phyloP scores from a whole-genome alignment of 2,888 invertebrate genomes.

The Muschampia plurimacula region DNA sequence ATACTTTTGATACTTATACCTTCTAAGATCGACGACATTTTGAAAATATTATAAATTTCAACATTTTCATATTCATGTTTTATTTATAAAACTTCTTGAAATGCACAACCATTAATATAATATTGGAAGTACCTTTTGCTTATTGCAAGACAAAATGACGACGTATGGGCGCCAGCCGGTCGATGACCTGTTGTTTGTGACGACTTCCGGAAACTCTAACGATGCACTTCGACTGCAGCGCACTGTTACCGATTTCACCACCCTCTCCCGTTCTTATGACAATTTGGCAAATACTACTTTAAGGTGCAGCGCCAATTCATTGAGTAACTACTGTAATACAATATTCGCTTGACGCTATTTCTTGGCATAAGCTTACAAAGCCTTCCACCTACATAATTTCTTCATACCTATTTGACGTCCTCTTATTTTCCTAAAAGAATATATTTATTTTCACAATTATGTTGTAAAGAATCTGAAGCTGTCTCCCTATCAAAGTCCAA shows the following conservation, averaged over 20 bases:
- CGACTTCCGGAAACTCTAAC: slow-evolving; percentile 70
- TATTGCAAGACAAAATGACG: slow-evolving; percentile 53
- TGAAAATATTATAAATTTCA: too few relatives aligned
- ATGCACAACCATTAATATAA: neutral
- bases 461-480: neutral
- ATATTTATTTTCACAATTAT: neutral
- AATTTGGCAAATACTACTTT: slow-evolving; percentile 24
- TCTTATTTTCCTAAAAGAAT: neutral
- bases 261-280: slow-evolving; percentile 60
- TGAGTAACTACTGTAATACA: neutral
- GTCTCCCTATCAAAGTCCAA: too few relatives aligned
- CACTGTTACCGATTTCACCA: slow-evolving; percentile 54
- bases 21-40: too few relatives aligned
- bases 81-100: too few relatives aligned
- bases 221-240: slow-evolving; percentile 68
- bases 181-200: slow-evolving; percentile 73
- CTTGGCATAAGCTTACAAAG: neutral
- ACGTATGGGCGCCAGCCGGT: slow-evolving; percentile 68
- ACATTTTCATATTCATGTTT: too few relatives aligned
- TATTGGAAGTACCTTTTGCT: slow-evolving; percentile 20
- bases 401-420: neutral
- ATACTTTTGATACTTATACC: too few relatives aligned
- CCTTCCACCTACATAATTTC: neutral
- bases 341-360: neutral
- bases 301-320: neutral